Conservation (phyloP, 30 jellyfish, hydroid and myxozoan species). For the Aurelia sp. region DNA sequence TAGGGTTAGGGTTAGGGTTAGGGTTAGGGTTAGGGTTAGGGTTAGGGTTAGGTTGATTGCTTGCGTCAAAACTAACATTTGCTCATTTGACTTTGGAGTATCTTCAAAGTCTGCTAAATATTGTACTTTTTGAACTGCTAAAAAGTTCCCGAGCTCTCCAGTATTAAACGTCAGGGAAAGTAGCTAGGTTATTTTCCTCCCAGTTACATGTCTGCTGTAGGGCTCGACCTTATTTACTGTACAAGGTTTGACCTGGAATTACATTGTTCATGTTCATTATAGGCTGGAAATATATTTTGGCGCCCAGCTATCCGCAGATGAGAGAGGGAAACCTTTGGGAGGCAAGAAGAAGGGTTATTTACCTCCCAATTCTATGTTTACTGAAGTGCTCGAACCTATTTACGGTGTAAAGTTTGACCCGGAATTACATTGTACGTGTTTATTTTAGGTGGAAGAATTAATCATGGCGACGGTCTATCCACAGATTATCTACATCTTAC, state of each 20-base stretch:
- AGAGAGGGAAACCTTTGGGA: not conserved
- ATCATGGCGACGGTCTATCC: conserved; percentile 68
- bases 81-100: not conserved
- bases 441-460: conserved; percentile 14
- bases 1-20: too few relatives aligned
- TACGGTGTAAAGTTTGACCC: not conserved
- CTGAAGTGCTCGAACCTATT: too few relatives aligned
- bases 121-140: not conserved
- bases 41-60: too few relatives aligned
- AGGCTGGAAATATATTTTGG: conserved; percentile 30
- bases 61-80: not conserved
- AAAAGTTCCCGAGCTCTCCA: not conserved
- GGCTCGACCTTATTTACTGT: too few relatives aligned
- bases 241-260: not conserved
- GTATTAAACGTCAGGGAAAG: too few relatives aligned
- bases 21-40: too few relatives aligned
- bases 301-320: conserved; percentile 47
- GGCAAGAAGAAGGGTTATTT: too few relatives aligned
- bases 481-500: conserved; percentile 34
- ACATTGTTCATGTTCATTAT: conserved; percentile 25
- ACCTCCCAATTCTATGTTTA: too few relatives aligned
- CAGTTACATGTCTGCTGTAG: too few relatives aligned
- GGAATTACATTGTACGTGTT: conserved; percentile 26
- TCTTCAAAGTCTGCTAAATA: too few relatives aligned
- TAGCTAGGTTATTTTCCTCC: too few relatives aligned